A percentile compares a stretch with the other conserved stretches of the same genome.
These are phyloP conservation scores for Amorpha juglandis DNA, from an alignment of 2,888 invertebrate genomes.

Conservation along the genomic window DNA sequence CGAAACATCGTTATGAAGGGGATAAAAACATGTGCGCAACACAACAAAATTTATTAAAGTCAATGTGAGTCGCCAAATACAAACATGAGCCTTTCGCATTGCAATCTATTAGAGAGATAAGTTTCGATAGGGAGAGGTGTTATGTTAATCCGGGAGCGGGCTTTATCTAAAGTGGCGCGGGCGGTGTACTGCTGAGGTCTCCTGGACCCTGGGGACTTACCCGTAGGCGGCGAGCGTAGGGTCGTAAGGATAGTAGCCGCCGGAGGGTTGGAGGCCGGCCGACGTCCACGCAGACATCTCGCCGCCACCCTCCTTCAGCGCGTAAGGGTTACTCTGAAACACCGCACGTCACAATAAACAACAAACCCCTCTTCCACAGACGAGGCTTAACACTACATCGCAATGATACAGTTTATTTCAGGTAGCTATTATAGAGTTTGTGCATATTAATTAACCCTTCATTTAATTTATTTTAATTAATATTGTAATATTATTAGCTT, in stretches of 20 bases:
- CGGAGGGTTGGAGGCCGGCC: slow-evolving; percentile 94
- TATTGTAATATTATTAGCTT: background rate
- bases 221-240: slow-evolving; percentile 96
- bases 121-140: slow-evolving; percentile 74
- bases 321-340: slow-evolving; percentile 95
- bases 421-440: background rate
- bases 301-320: slow-evolving; percentile 92
- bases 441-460: slow-evolving; percentile 2
- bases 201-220: slow-evolving; percentile 86
- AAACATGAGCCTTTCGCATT: slow-evolving; percentile 79
- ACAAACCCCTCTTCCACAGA: slow-evolving; percentile 40
- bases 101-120: slow-evolving; percentile 80
- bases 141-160: slow-evolving; percentile 77
- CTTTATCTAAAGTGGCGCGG: slow-evolving; percentile 79
- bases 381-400: background rate
- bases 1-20: slow-evolving; percentile 35
- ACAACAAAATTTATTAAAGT: slow-evolving; percentile 69
- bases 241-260: slow-evolving; percentile 97
- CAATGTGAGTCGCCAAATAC: slow-evolving; percentile 73
- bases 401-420: slow-evolving; percentile 29
- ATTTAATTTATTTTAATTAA: no score
- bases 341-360: slow-evolving; percentile 62
- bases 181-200: slow-evolving; percentile 64
- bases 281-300: slow-evolving; percentile 97
- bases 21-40: slow-evolving; percentile 65